Evolutionary conservation across 30 jellyfish, hydroid and myxozoan species (phyloP).

Genomic region (Pelagia noctiluca): DNA sequence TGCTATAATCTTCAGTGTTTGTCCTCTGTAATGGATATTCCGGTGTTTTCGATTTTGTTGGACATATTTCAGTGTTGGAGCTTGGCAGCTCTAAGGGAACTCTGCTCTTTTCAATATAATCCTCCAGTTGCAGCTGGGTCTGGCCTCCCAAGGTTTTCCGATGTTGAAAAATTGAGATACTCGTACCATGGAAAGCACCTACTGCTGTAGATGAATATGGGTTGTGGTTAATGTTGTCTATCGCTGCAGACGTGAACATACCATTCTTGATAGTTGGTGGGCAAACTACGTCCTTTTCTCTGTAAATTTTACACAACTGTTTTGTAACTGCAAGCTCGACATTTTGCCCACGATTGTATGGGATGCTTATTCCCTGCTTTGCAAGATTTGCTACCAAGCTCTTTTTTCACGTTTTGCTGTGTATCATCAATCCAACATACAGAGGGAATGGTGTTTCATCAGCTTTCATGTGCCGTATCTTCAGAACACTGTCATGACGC

Average conservation of each 20-base stretch:
- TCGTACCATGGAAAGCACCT: conserved; percentile 53
- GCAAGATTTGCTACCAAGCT: conserved; percentile 34
- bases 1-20: background rate
- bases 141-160: conserved; percentile 1
- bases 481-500: background rate
- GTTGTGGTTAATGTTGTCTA: conserved; percentile 57
- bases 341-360: conserved; percentile 22
- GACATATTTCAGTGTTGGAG: conserved; percentile 5
- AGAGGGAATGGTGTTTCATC: conserved; percentile 42
- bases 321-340: conserved; percentile 13
- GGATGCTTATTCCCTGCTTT: conserved; percentile 28
- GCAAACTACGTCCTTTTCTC: conserved; percentile 31
- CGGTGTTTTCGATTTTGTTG: background rate
- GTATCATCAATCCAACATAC: conserved; percentile 33
- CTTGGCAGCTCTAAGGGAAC: background rate
- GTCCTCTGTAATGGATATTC: conserved; percentile 17
- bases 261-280: conserved; percentile 32
- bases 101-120: background rate
- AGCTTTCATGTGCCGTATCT: conserved; percentile 19
- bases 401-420: conserved; percentile 21
- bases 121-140: background rate
- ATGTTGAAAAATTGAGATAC: conserved; percentile 43
- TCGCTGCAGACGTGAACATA: conserved; percentile 47
- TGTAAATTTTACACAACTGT: conserved; percentile 20
- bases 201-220: conserved; percentile 43